These are phyloP conservation scores for Cylloceria caligata DNA, from an alignment of 2,888 invertebrate species.

Conservation along the genomic window DNA sequence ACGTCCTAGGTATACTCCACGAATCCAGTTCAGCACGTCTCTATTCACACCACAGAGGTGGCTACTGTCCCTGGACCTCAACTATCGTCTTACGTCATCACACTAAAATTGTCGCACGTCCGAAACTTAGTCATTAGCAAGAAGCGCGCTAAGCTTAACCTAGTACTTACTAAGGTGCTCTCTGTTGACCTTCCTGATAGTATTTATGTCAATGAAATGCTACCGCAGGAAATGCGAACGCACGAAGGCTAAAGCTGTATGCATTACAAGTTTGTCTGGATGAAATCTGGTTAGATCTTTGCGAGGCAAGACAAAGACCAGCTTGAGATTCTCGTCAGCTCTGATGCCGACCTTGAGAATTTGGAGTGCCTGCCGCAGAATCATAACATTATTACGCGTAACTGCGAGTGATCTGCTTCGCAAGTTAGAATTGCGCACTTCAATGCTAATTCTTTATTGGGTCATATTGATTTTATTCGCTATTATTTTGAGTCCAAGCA, in stretches of 20 bases:
- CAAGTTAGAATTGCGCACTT: slow-evolving; percentile 13
- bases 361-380: slow-evolving; percentile 5
- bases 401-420: no score
- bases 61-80: no score
- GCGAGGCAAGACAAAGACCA: not conserved
- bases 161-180: not conserved
- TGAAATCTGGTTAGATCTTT: not conserved
- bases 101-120: not conserved
- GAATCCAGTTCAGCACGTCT: no score
- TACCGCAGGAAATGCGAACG: not conserved
- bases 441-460: slow-evolving; percentile 27
- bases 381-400: no score
- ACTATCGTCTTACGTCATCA: no score
- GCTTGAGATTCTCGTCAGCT: not conserved
- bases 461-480: slow-evolving; percentile 14
- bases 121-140: not conserved
- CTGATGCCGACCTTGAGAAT: not conserved
- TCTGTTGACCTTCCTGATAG: not conserved
- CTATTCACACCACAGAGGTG: no score
- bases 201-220: not conserved
- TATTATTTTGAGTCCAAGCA: not conserved
- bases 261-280: slow-evolving; percentile 18
- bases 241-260: not conserved
- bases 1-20: no score
- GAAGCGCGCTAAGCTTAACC: not conserved